These are phyloP conservation scores for Furnarius figulus DNA, from an alignment of 2,113 vertebrate species.

Conservation along the genomic window DNA sequence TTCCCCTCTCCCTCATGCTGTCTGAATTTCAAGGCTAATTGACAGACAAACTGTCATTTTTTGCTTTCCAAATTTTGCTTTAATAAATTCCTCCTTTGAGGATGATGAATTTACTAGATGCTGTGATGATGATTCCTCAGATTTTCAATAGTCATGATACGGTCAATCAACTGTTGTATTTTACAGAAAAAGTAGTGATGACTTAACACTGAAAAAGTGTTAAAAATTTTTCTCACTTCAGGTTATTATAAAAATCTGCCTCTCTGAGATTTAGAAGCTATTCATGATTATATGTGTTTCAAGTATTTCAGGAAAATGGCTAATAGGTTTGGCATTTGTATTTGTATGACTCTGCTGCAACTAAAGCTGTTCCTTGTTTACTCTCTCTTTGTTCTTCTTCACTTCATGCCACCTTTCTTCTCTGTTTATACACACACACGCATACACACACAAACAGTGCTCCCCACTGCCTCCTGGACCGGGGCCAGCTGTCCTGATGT, in stretches of 20 bases:
- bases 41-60: background rate
- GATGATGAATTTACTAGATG: background rate
- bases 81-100: background rate
- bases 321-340: background rate
- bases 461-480: background rate
- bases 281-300: background rate
- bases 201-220: background rate
- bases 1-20: background rate
- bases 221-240: background rate
- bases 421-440: background rate
- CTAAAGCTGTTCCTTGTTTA: background rate
- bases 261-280: background rate
- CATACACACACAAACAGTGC: background rate
- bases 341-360: background rate
- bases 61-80: background rate
- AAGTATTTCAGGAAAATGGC: background rate
- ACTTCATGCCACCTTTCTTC: background rate
- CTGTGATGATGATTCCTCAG: background rate
- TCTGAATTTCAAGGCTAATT: background rate
- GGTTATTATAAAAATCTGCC: background rate
- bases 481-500: background rate
- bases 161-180: background rate
- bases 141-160: background rate
- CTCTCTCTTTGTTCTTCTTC: background rate
- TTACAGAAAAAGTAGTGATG: background rate